Base-by-base conservation (phyloP, 1,140 invertebrate genomes). In the Scylla paramamosain region DNA sequence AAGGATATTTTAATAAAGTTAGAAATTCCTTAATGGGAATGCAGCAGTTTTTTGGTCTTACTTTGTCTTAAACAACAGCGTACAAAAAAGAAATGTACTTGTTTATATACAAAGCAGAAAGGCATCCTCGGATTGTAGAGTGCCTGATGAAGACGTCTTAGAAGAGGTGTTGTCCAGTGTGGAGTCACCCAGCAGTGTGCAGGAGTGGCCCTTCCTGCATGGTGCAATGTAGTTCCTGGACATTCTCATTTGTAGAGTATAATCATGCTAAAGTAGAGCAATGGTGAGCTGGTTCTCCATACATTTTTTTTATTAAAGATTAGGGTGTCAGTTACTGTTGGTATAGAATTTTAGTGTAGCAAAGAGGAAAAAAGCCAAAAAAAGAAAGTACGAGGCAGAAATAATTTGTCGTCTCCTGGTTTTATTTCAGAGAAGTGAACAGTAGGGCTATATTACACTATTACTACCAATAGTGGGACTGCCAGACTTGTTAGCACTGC, bases 1-100 rank as follows among this genome's bases (percentile, higher is more conserved):
- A 94, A 91, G 32, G 88, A 90, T 94, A 91, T 94, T 94, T 94
- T 94, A 94, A 91, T 91, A 94, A 94, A 94, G 93, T 94, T 94
- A 94, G 93, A 94, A 94, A 83, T 83, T 94, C 93, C 93, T 84
- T 84, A 31, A 94, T 94, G 93, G 93, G 93, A 90, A 90, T 90
- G 67, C 88, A 94, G 67, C 39, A 90, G 88, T 90, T 90, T 82
- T 46, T 90, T 52, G 46, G 82, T 91, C 77, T 93, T 93, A 89
- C 89, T 94, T 67, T 84, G 52, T 84, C 83, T 87, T 59, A 14
- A 12, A 84, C 83, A 88, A 93, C 84, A 52, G 83, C 92, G 29
- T 83, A 94, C 59, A 90, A 93, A 87, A 67, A 45, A 92, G 46
- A 39, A 39, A 46, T 94, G 39, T 89, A 77, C 84, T 89, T 39